Conservation (phyloP, 2,113 vertebrate genomes). For the Sinosuthora webbiana region DNA sequence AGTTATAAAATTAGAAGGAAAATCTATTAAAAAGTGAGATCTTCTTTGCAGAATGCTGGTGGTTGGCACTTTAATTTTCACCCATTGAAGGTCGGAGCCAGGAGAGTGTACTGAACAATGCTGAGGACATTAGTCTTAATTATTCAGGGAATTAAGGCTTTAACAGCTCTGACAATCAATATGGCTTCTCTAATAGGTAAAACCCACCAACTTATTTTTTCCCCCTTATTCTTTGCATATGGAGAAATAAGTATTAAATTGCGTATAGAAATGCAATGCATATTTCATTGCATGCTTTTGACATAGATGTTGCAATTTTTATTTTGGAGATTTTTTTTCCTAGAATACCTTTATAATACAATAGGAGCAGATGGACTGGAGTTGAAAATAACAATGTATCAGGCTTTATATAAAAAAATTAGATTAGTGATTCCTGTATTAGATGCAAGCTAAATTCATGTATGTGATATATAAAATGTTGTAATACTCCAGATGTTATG, state of each 20-base stretch:
- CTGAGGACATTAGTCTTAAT: background rate
- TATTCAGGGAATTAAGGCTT: background rate
- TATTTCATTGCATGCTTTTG: background rate
- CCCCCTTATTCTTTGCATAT: background rate
- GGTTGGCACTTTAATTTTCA: slow-evolving; percentile 1
- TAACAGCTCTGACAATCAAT: background rate
- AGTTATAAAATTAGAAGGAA: slow-evolving; percentile 7
- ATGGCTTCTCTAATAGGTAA: background rate
- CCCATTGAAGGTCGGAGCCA: background rate
- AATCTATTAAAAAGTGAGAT: background rate
- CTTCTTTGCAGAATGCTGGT: background rate
- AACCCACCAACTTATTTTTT: background rate
- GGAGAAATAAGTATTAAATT: background rate
- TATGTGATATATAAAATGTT: background rate
- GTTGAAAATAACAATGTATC: background rate
- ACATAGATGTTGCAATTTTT: background rate
- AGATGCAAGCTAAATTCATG: background rate
- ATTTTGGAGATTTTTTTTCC: background rate
- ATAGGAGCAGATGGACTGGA: background rate
- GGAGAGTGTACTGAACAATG: background rate
- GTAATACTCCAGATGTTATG: background rate
- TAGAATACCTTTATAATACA: background rate
- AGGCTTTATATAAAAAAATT: background rate
- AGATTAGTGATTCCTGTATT: background rate
- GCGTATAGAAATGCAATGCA: background rate